A percentile compares a stretch with the other conserved stretches of the same genome.
These are phyloP conservation scores for Theocolax elegans DNA, from an alignment of 1,140 invertebrate species.

Conservation along the genomic window DNA sequence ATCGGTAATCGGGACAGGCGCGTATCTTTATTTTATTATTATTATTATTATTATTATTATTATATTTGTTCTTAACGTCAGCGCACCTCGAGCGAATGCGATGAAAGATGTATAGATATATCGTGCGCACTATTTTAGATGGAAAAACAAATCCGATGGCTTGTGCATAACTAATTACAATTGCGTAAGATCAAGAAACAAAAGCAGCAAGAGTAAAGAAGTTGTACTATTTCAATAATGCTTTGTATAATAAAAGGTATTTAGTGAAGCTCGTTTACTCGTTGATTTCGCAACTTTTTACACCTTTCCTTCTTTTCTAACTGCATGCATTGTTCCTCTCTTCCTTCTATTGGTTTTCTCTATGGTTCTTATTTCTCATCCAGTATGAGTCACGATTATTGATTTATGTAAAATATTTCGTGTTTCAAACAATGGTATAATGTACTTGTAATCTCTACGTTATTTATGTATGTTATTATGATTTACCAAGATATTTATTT, in stretches of 20 bases:
- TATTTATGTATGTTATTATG: too few relatives aligned
- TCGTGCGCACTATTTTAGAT: constrained; percentile 36
- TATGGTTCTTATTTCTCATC: not conserved
- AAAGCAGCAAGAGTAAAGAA: constrained; percentile 25
- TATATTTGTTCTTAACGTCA: not conserved
- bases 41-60: not conserved
- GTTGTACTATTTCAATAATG: constrained; percentile 62
- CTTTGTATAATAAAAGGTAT: constrained; percentile 66
- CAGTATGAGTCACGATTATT: too few relatives aligned
- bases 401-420: too few relatives aligned
- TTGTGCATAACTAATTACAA: constrained; percentile 2
- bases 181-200: constrained; percentile 3
- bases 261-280: constrained; percentile 49
- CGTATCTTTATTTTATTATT: too few relatives aligned
- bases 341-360: not conserved
- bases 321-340: not conserved
- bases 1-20: too few relatives aligned
- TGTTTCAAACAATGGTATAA: too few relatives aligned
- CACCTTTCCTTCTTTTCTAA: not conserved
- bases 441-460: too few relatives aligned
- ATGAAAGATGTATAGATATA: constrained; percentile 10
- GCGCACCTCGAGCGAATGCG: not conserved
- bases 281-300: constrained; percentile 21
- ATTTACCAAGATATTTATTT: too few relatives aligned
- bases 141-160: not conserved